A percentile compares a stretch with the other conserved stretches of the same genome.
These are phyloP conservation scores for Caenorhabditis imperialis DNA, from an alignment of 2,888 invertebrate species.

Conservation along the genomic window DNA sequence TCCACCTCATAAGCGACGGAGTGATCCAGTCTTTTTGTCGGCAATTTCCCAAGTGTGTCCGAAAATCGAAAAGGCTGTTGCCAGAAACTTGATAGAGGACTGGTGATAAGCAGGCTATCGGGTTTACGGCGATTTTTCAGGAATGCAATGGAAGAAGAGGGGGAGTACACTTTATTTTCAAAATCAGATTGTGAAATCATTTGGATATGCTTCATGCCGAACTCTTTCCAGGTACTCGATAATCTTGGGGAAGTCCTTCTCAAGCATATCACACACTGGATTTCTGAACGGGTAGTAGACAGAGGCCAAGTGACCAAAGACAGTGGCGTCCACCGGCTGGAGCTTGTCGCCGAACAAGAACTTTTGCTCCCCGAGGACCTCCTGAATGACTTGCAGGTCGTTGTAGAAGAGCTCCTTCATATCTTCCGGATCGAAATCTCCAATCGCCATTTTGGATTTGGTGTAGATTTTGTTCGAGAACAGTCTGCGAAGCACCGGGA, in stretches of 20 bases:
- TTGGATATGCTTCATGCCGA: conserved; percentile 38
- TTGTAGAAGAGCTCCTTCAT: conserved; percentile 19
- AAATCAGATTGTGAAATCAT: conserved; percentile 46
- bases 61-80: conserved; percentile 32
- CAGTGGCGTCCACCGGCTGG: conserved; percentile 83
- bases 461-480: conserved; percentile 35
- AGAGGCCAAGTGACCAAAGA: conserved; percentile 73
- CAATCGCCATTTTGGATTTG: conserved; percentile 32
- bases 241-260: conserved; percentile 42
- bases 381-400: conserved; percentile 28
- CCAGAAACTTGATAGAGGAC: conserved; percentile 47
- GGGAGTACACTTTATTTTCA: too few relatives aligned
- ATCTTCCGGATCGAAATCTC: conserved; percentile 28
- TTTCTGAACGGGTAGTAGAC: conserved; percentile 59
- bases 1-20: conserved; percentile 30
- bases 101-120: conserved; percentile 36
- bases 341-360: conserved; percentile 97
- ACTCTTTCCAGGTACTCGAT: conserved; percentile 35
- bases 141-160: conserved; percentile 21
- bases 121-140: conserved; percentile 31
- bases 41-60: background rate
- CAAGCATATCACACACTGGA: conserved; percentile 24
- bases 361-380: conserved; percentile 82
- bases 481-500: conserved; percentile 15
- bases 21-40: background rate